Conservation (phyloP, 2,888 invertebrate genomes). For the Stenolophus ochropezus region DNA sequence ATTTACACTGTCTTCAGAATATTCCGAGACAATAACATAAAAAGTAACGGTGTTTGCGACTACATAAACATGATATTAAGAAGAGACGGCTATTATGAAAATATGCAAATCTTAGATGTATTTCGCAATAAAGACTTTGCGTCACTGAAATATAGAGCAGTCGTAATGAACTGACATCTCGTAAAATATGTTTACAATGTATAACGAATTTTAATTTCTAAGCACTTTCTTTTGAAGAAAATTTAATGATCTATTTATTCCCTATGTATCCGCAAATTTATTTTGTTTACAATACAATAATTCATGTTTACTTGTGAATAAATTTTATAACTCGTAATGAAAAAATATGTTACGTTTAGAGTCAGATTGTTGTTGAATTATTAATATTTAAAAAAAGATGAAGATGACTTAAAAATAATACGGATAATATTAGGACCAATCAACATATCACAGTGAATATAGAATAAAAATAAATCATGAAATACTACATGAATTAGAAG, state of each 20-base stretch:
- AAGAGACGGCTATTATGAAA: constrained; percentile 8
- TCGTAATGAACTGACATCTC: not conserved
- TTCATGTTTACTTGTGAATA: no score
- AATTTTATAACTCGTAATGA: no score
- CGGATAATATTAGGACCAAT: no score
- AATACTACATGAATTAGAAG: no score
- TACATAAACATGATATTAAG: constrained; percentile 2
- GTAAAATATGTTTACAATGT: not conserved
- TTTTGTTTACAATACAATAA: no score
- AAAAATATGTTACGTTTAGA: no score
- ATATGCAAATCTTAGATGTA: constrained; percentile 25
- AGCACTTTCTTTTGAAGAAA: not conserved
- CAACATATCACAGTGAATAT: no score
- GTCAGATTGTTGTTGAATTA: no score
- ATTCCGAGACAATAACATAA: constrained; percentile 8
- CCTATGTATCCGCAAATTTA: not conserved
- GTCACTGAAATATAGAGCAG: not conserved
- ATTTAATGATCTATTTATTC: not conserved
- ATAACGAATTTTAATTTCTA: not conserved
- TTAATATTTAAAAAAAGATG: no score
- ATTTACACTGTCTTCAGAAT: not conserved
- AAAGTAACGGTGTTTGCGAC: constrained; percentile 2
- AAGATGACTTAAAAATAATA: no score
- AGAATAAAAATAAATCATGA: no score
- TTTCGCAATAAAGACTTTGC: not conserved